A percentile compares a stretch with the other conserved stretches of the same genome.
These are phyloP conservation scores for Corticium candelabrum DNA, from an alignment of 37 sponge, comb jelly and placozoan species.

Conservation along the genomic window DNA sequence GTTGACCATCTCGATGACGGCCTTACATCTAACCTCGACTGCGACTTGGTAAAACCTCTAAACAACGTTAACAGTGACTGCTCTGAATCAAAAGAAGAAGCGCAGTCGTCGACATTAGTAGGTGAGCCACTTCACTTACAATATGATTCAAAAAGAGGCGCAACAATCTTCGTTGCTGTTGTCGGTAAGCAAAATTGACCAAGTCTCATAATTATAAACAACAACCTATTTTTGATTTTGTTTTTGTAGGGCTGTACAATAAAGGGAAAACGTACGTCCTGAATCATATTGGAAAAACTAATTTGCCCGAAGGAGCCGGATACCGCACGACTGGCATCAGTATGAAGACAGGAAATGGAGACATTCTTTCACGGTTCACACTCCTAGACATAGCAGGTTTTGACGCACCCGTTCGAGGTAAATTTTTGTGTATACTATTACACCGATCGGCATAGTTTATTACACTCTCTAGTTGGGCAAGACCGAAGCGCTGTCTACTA, in stretches of 20 bases:
- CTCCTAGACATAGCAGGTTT: not conserved
- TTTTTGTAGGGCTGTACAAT: not conserved
- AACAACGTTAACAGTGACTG: too few species aligned
- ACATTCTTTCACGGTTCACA: not conserved
- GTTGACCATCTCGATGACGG: not conserved
- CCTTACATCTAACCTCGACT: not conserved
- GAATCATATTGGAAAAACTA: not conserved
- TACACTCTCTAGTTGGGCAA: not conserved
- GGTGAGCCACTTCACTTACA: too few species aligned
- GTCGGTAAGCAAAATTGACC: too few species aligned
- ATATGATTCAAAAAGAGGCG: too few species aligned
- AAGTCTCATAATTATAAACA: too few species aligned
- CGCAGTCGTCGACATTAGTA: too few species aligned
- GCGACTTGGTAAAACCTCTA: not conserved
- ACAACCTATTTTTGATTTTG: not conserved
- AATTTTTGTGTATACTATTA: not conserved
- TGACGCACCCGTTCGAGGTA: not conserved
- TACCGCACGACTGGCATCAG: not conserved
- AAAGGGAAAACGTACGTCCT: not conserved
- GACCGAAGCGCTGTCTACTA: not conserved
- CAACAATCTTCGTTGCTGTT: conserved; percentile 1
- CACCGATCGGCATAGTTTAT: not conserved
- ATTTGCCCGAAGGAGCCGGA: not conserved
- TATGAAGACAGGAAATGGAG: not conserved
- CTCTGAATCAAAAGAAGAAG: too few species aligned